Conservation (phyloP, 2,113 vertebrate genomes). For the Lamprologus lemairii region DNA sequence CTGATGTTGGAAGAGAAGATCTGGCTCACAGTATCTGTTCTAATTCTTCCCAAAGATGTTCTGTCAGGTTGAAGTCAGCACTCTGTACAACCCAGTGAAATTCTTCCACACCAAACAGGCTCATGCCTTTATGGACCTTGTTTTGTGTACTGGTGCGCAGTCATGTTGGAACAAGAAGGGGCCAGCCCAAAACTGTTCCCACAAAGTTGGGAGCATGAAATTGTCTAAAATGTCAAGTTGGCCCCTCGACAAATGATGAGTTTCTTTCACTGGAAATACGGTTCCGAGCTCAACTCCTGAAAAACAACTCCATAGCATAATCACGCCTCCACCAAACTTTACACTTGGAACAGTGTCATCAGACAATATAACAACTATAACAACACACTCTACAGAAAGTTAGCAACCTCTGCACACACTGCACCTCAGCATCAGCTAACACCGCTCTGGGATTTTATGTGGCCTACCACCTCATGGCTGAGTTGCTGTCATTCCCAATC, state of each 20-base stretch:
- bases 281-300: neutral
- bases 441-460: neutral
- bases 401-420: neutral
- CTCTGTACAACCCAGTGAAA: neutral
- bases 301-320: neutral
- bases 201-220: neutral
- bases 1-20: neutral
- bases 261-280: neutral
- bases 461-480: neutral
- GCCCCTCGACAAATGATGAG: neutral
- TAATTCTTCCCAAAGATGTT: neutral
- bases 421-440: neutral
- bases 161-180: neutral
- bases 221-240: neutral
- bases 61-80: neutral
- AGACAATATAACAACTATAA: neutral
- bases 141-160: neutral
- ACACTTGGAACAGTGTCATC: neutral
- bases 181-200: neutral
- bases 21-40: neutral
- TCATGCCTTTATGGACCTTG: neutral
- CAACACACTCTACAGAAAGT: neutral
- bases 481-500: neutral
- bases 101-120: neutral
- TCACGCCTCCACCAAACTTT: neutral